These are phyloP conservation scores for Ia io DNA, from an alignment of 2,113 vertebrate genomes.

Conservation along the genomic window DNA sequence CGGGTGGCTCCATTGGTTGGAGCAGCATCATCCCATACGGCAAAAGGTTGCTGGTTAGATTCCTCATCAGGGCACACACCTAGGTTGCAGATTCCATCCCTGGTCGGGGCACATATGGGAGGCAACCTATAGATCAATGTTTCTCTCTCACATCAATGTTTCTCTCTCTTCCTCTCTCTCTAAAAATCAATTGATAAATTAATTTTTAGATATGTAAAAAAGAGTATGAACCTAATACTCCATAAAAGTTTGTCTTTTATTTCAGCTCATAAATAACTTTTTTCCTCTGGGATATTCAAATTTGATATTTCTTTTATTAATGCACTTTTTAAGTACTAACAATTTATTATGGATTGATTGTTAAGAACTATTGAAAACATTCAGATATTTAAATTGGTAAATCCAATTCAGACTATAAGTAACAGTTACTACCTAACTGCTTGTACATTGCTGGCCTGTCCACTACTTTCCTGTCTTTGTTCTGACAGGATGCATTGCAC, in stretches of 20 bases:
- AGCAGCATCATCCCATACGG: background rate
- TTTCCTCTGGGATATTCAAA: background rate
- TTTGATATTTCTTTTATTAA: slow-evolving; percentile 26
- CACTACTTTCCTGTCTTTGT: background rate
- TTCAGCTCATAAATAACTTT: slow-evolving; percentile 2
- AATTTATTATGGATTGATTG: background rate
- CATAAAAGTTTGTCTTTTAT: slow-evolving; percentile 15
- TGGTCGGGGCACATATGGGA: too few relatives aligned
- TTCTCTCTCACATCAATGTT: background rate
- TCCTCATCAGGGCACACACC: background rate
- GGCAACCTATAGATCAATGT: background rate
- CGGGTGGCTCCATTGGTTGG: background rate
- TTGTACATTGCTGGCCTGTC: background rate
- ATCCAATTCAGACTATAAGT: background rate
- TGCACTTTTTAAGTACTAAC: background rate
- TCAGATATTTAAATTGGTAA: background rate
- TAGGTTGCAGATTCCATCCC: too few relatives aligned
- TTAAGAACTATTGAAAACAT: background rate
- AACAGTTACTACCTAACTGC: background rate
- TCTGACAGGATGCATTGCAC: background rate
- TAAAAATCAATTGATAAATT: background rate
- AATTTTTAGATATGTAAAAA: slow-evolving; percentile 32
- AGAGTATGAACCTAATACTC: background rate
- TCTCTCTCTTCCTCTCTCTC: background rate
- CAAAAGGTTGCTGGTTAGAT: background rate